Conservation (phyloP, 2,888 invertebrate genomes). For the Baccha elongata region DNA sequence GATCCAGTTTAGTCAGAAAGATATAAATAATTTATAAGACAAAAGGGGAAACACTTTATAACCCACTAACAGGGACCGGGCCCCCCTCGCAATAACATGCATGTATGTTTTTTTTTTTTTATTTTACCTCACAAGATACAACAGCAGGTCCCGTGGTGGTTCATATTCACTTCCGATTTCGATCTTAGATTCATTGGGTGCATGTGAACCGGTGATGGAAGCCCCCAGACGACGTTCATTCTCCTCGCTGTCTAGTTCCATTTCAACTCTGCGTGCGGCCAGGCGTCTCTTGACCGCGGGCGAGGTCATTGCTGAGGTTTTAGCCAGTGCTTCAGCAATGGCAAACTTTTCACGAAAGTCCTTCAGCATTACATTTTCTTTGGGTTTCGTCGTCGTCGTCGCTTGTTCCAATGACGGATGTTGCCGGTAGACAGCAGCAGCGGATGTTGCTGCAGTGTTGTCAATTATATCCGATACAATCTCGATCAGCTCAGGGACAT, state of each 20-base stretch:
- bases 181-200: conserved; percentile 71
- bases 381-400: too few relatives aligned
- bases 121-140: conserved; percentile 86
- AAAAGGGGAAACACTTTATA: conserved; percentile 33
- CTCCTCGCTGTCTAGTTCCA: conserved; percentile 81
- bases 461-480: conserved; percentile 63
- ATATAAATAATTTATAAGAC: conserved; percentile 15
- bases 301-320: conserved; percentile 84
- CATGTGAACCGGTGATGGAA: conserved; percentile 76
- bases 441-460: conserved; percentile 40
- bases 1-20: conserved; percentile 52
- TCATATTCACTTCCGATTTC: conserved; percentile 82
- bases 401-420: conserved; percentile 59
- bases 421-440: neutral
- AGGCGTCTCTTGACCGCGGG: conserved; percentile 84
- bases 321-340: conserved; percentile 85
- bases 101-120: conserved; percentile 2
- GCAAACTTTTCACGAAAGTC: conserved; percentile 83
- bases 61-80: conserved; percentile 10
- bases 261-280: conserved; percentile 84
- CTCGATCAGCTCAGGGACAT: conserved; percentile 56
- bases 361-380: conserved; percentile 76
- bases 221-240: conserved; percentile 63
- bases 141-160: conserved; percentile 85
- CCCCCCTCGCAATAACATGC: neutral